Percentiles rank a stretch among this genome's conserved stretches.
Conservation (phyloP, 2,113 vertebrate genomes). For the Phaethon lepturus region DNA sequence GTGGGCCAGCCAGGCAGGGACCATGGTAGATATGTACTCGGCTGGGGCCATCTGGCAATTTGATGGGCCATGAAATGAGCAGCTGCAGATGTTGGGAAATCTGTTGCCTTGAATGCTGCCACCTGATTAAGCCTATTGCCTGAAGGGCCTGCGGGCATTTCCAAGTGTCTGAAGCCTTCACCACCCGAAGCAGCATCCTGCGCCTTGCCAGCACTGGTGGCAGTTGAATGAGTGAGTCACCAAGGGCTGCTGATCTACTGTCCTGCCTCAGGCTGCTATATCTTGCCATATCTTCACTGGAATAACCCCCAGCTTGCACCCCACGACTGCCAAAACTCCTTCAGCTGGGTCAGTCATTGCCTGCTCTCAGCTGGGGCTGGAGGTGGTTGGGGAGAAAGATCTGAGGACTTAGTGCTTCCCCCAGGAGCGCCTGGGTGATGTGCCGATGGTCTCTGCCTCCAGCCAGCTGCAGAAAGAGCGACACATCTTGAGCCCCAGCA, state of each 20-base stretch:
- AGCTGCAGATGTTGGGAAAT: background rate
- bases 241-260: background rate
- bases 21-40: fast-evolving
- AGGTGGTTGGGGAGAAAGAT: background rate
- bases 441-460: background rate
- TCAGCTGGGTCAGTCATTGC: background rate
- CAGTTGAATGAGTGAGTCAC: background rate
- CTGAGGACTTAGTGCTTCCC: background rate
- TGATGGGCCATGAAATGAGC: background rate
- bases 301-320: background rate
- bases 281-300: background rate
- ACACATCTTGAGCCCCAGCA: fast-evolving
- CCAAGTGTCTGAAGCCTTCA: background rate
- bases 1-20: background rate
- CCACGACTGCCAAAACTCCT: background rate
- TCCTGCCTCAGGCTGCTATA: background rate
- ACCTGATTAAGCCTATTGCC: background rate
- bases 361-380: background rate
- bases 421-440: fast-evolving
- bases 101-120: background rate
- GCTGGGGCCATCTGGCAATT: background rate
- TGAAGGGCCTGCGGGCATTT: background rate
- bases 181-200: background rate
- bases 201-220: background rate
- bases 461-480: background rate